Evolutionary conservation across 2,888 invertebrate species (phyloP), one percentile per base, ranked within the genome.

Genomic region (Neoaliturus tenellus): DNA sequence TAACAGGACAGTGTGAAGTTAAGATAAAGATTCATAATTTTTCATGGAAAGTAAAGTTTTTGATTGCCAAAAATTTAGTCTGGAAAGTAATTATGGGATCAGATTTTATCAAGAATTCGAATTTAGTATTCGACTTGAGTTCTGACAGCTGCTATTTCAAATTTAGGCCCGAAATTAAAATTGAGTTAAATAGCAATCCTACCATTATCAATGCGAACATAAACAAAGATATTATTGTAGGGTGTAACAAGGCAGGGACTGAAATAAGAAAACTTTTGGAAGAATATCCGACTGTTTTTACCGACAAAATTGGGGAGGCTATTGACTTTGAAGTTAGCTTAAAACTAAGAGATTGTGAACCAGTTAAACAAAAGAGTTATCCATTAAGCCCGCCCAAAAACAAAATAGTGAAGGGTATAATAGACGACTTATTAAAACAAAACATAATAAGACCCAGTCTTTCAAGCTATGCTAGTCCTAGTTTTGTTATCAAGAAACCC

Each of bases 361-460:
- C 71, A 8, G 39, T 71, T n/a, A 5, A 20, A 2, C 23, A 23
- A 4, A 71, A 71, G 39, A 71, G 23, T 10, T 71, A 71, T 39
- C 71, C 71, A 0, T 17, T 71, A 23, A 39, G 39, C 23, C 71
- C 71, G 1, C 71, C 71, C 5, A 71, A 23, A 39, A n/a, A 39
- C 3, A 6, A n/a, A 28, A 39, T 39, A 20, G 39, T 71, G 71
- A 71, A 39, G 39, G 39, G 39, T 0, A 71, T 71, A n/a, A 71
- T 39, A 17, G 71, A 71, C 14, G 71, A 71, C 14, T 71, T 71
- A 39, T 39, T 71, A 23, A 2, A 4, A n/a, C 71, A 71, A 71
- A 39, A 23, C 20, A 23, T 39, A 20, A 71, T 71, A 14, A 39
- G 39, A 14, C 20, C 33, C 6, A 23, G 39, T 2, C 23, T 71